phyloP scores from a whole-genome alignment of 2,797 vertebrate genomes.

The Australoheros facetus region DNA sequence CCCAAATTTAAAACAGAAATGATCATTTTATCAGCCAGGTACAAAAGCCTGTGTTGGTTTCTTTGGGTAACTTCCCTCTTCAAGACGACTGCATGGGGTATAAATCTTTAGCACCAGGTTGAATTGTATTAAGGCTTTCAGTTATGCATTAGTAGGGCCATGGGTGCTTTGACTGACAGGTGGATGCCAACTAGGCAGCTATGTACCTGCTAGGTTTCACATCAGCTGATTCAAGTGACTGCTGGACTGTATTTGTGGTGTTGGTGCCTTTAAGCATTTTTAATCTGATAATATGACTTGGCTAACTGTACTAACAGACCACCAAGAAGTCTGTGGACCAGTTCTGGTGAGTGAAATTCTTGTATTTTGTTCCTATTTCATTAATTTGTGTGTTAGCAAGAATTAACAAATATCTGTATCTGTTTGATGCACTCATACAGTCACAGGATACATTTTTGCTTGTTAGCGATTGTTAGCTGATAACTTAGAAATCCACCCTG shows the following conservation, averaged over 20 bases:
- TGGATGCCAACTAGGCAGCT: background rate
- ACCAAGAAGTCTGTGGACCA: background rate
- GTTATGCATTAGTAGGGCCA: background rate
- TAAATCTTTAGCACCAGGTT: background rate
- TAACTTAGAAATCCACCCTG: background rate
- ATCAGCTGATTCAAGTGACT: background rate
- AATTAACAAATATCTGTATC: background rate
- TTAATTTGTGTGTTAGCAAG: background rate
- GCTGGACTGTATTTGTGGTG: too few species aligned
- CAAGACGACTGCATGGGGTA: too few species aligned
- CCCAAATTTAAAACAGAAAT: background rate
- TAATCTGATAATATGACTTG: background rate
- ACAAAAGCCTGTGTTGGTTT: background rate
- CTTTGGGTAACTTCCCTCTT: background rate
- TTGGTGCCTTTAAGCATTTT: background rate
- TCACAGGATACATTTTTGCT: background rate
- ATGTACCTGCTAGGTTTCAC: background rate
- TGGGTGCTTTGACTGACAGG: background rate
- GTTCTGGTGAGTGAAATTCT: background rate
- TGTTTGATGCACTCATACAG: background rate
- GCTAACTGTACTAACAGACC: background rate
- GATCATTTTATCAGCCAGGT: background rate
- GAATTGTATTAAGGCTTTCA: background rate
- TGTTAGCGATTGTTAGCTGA: background rate
- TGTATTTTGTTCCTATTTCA: background rate